Evolutionary conservation across 2,888 invertebrate species (phyloP), one percentile per base, ranked within the genome.

Genomic region (Entomobrya multifasciata): DNA sequence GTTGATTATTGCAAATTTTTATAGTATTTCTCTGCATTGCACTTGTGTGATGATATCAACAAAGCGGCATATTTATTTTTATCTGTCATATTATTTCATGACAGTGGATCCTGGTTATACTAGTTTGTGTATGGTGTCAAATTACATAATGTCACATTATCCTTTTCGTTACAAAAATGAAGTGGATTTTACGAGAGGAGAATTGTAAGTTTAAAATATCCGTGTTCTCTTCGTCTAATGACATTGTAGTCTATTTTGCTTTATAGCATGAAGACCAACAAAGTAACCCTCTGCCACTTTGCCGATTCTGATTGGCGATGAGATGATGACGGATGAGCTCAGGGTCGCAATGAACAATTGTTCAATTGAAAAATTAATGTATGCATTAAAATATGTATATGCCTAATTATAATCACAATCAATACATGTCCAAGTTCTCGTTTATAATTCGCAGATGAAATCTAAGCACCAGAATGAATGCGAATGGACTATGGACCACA

Each of bases 341-440:
- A 76, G 76, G 76, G 76, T 36, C 55, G 17, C n/a, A 13, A 55
- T 55, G 70, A 72, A 49, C 47, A 49, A 72, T 47, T 49, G 36
- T 72, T 70, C 67, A 70, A 70, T 70, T 70, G 70, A 47, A 47
- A 13, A 47, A 49, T 72, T 49, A 72, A 72, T 72, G 70, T 47
- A 72, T 72, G 20, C 17, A n/a, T 49, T 11, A 47, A 44, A 47
- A 70, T 0, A 44, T 13, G 1, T 41, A 20, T n/a, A 4, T 44
- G n/a, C 15, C 25, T 44, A 10, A 30, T 25, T 36, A n/a, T 22
- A 22, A 22, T 65, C 65, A 15, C n/a, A 30, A 65, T n/a, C 17
- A 65, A 36, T 13, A 27, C n/a, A n/a, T 5, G 36, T 72, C 47
- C n/a, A n/a, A 6, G 36, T 36, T 6, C 36, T 0, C 49, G 47